Evolutionary conservation across 2,888 invertebrate genomes (phyloP), one percentile per base, ranked within the genome.

Genomic region (Brachypalpus laphriformis): DNA sequence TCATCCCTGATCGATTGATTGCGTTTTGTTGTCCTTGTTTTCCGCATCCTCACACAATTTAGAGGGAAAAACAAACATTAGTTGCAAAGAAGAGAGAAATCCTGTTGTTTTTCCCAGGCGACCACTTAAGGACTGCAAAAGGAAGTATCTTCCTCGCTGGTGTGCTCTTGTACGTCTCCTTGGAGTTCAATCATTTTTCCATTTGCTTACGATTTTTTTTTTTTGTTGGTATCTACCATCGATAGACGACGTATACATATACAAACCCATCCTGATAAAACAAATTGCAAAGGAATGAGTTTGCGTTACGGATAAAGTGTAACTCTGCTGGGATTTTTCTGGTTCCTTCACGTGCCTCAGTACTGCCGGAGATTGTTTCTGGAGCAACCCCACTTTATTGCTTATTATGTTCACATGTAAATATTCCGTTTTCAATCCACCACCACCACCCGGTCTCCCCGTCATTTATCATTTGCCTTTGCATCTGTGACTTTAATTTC

Each of bases 401-500:
- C n/a, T 37, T 9, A 37, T 51, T 45, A 47, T 31, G 18, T 63
- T 47, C 63, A 31, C 25, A 49, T 49, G 65, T 6, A 37, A 37
- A n/a, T n/a, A 20, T 5, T 25, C 2, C 25, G 25, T 25, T 18
- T 20, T 28, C 11, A 28, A 40, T n/a, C 31, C 34, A 1, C 20
- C 20, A 56, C n/a, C 34, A 34, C 14, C 11, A n/a, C 63, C n/a
- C 14, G n/a, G n/a, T n/a, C n/a, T n/a, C n/a, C n/a, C n/a, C n/a
- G n/a, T n/a, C 63, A 20, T 74, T 65, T 34, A 16, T 74, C 63
- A 65, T 42, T 45, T 45, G 45, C 28, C 16, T 22, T 63, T 75
- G 65, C 65, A 66, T 65, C 57, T 75, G 75, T 42, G 75, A 37
- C 66, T 75, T 75, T 40, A 75, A 66, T 75, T 75, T 66, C 75